These are phyloP conservation scores for Torymus tubicola DNA, from an alignment of 2,888 invertebrate species.

Conservation along the genomic window DNA sequence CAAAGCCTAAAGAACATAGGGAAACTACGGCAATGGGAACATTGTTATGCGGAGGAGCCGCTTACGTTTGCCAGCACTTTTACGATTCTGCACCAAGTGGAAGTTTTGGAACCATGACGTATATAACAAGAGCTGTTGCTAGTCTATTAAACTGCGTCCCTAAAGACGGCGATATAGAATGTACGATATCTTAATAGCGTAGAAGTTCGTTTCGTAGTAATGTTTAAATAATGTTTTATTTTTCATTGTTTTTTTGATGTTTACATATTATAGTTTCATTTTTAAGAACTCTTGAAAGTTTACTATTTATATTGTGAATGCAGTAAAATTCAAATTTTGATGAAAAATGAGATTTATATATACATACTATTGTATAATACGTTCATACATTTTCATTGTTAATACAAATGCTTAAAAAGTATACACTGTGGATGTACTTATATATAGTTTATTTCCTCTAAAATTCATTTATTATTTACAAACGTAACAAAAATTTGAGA, in stretches of 20 bases:
- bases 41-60: conserved; percentile 92
- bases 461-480: conserved; percentile 42
- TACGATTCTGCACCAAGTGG: conserved; percentile 99
- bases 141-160: conserved; percentile 86
- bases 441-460: conserved; percentile 12
- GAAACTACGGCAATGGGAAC: conserved; percentile 81
- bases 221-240: conserved; percentile 31
- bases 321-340: conserved; percentile 20
- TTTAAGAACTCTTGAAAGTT: conserved; percentile 1
- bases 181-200: conserved; percentile 79
- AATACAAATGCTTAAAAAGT: conserved; percentile 32
- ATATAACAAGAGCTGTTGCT: conserved; percentile 91
- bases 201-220: conserved; percentile 8
- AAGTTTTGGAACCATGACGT: conserved; percentile 98
- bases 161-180: conserved; percentile 87
- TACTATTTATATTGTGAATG: conserved; percentile 16
- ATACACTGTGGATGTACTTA: not conserved
- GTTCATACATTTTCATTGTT: conserved; percentile 40
- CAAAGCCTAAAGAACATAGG: conserved; percentile 83
- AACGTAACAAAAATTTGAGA: conserved; percentile 21
- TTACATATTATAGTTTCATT: conserved; percentile 39
- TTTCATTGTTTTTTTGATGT: conserved; percentile 24
- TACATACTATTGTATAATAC: conserved; percentile 31
- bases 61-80: conserved; percentile 96
- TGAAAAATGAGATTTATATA: conserved; percentile 10